Conservation (phyloP, 2,113 vertebrate species). For the Spea bombifrons region DNA sequence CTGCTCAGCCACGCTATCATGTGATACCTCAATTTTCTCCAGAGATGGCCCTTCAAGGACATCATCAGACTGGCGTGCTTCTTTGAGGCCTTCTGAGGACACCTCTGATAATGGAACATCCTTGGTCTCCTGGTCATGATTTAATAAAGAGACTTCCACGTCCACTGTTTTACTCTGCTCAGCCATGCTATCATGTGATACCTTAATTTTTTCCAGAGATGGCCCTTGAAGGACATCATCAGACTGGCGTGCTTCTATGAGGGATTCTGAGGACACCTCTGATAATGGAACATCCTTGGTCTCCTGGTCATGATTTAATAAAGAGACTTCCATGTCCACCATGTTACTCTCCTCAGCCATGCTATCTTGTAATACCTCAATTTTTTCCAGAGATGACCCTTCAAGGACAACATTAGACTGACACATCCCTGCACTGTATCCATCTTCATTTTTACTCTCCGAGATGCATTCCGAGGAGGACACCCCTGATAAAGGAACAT, state of each 20-base stretch:
- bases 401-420: not conserved
- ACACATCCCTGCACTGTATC: not conserved
- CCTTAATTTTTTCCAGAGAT: too few species aligned
- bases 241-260: not conserved
- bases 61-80: not conserved
- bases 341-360: constrained; percentile 34
- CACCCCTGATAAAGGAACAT: not conserved
- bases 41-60: not conserved
- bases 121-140: too few species aligned
- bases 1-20: too few species aligned
- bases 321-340: constrained; percentile 42
- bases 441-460: not conserved
- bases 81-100: not conserved
- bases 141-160: too few species aligned
- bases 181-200: too few species aligned
- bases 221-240: not conserved
- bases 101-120: too few species aligned
- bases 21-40: too few species aligned
- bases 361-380: constrained; percentile 18
- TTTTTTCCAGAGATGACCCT: too few species aligned
- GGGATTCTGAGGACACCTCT: not conserved
- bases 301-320: not conserved
- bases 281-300: not conserved
- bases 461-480: not conserved
- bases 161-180: too few species aligned